Evolutionary conservation across 2,888 invertebrate genomes (phyloP), one percentile per base, ranked within the genome.

Genomic region (Conchocele bisecta): DNA sequence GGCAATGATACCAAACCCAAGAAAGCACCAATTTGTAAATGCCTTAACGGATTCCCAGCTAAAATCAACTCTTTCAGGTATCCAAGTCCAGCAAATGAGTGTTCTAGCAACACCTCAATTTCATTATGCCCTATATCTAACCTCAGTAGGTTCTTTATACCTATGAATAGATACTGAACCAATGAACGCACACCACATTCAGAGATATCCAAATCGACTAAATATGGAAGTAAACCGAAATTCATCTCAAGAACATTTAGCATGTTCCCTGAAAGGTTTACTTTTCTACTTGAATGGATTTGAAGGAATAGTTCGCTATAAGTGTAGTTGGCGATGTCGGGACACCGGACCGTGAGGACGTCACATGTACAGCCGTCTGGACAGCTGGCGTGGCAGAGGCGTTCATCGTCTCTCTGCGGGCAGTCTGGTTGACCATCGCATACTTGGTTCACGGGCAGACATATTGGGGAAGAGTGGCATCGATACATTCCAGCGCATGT

Each of bases 361-460:
- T 59, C 20, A 41, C 79, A 81, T 2, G 9, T 2, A 56, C 76
- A 77, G 15, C 44, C 48, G 9, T 9, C 9, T 7, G 73, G 69
- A 46, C 79, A 81, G 0, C 22, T 24, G 2, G 41, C 4, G 26
- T 69, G 17, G 48, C 83, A 83, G 33, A 61, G 22, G 6, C 58
- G 22, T 57, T 83, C 83, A 51, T 83, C 83, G 22, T 83, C 83
- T 0, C 54, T 53, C 0, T 41, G 20, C 1, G 65, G 74, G 54
- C 81, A 81, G 7, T 80, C 60, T 9, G 29, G 24, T 2, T 37
- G 37, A 0, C 72, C 71, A 50, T 83, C 77, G 61, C 83, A 83
- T 11, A 80, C 54, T n/a, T 69, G 59, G 20, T 26, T 31, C 22
- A 41, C 24, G 20, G 66, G 59, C 1, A 81, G 17, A 51, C 79